Evolutionary conservation across 2,113 vertebrate genomes (phyloP).

Genomic region (Dolichallabes microphthalmus): DNA sequence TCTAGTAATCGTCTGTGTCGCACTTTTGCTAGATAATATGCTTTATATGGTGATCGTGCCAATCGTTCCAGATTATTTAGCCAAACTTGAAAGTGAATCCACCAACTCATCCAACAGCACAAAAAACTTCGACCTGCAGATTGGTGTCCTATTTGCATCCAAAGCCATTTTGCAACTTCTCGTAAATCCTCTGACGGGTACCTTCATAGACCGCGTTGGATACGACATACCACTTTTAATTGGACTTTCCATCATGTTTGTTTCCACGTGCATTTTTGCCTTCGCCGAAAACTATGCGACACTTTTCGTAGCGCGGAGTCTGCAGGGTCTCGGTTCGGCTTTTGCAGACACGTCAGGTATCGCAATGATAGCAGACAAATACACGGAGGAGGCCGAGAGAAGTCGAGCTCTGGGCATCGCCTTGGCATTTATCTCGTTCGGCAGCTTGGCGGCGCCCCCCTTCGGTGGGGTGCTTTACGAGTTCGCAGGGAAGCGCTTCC

Average conservation of each 20-base stretch:
- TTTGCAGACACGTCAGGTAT: conserved; percentile 95
- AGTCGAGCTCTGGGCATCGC: conserved; percentile 91
- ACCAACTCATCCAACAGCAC: conserved; percentile 68
- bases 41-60: conserved; percentile 98
- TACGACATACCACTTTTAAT: conserved; percentile 92
- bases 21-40: conserved; percentile 96
- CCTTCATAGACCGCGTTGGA: conserved; percentile 93
- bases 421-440: conserved; percentile 97
- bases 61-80: conserved; percentile 91
- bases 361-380: conserved; percentile 92
- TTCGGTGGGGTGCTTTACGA: conserved; percentile 90
- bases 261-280: conserved; percentile 88
- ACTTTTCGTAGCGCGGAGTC: conserved; percentile 88
- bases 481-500: conserved; percentile 83
- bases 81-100: conserved; percentile 67
- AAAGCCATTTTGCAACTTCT: conserved; percentile 94
- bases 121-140: conserved; percentile 88
- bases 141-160: conserved; percentile 95
- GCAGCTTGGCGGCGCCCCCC: conserved; percentile 91
- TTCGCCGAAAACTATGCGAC: conserved; percentile 90
- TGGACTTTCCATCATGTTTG: conserved; percentile 88
- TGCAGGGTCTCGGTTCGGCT: conserved; percentile 94
- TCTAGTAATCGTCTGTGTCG: conserved; percentile 87
- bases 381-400: conserved; percentile 83
- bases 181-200: conserved; percentile 91